phyloP scores from a whole-genome alignment of 2,888 invertebrate species.

The Eristalis pertinax region DNA sequence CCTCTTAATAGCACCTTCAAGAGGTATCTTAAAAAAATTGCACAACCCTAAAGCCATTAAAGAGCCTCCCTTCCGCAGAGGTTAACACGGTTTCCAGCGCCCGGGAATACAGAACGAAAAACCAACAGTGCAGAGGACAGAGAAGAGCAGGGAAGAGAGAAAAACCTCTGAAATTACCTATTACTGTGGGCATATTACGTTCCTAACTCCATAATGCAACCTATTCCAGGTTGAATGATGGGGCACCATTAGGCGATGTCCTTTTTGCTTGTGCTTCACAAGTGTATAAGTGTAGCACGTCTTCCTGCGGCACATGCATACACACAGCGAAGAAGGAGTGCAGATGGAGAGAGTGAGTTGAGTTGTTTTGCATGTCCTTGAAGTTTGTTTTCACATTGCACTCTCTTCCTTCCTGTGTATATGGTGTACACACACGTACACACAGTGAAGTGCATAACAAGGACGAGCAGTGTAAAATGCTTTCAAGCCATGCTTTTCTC shows the following conservation, averaged over 20 bases:
- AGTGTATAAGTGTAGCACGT: conserved; percentile 65
- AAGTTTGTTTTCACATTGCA: conserved; percentile 71
- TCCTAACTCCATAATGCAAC: conserved; percentile 61
- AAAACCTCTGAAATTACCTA: conserved; percentile 58
- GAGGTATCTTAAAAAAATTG: conserved; percentile 16
- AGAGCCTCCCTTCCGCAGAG: conserved; percentile 12
- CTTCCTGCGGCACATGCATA: conserved; percentile 45
- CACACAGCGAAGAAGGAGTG: not conserved
- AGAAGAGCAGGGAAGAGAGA: conserved; percentile 20
- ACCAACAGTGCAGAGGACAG: not conserved
- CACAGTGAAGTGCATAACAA: conserved; percentile 59
- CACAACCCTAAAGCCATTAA: conserved; percentile 25
- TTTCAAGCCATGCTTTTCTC: conserved; percentile 46
- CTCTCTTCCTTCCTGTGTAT: conserved; percentile 66
- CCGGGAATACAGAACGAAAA: not conserved
- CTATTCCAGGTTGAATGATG: conserved; percentile 64
- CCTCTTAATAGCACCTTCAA: conserved; percentile 30
- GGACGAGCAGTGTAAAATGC: conserved; percentile 63
- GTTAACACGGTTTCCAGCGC: conserved; percentile 4
- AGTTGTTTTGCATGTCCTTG: conserved; percentile 72
- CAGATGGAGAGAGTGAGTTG: not conserved
- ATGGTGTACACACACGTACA: conserved; percentile 4
- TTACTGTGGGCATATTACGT: conserved; percentile 69
- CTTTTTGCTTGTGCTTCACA: conserved; percentile 54
- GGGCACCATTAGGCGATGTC: conserved; percentile 69